Base-by-base conservation (phyloP, 2,888 invertebrate genomes). In the Cheilosia pagana region DNA sequence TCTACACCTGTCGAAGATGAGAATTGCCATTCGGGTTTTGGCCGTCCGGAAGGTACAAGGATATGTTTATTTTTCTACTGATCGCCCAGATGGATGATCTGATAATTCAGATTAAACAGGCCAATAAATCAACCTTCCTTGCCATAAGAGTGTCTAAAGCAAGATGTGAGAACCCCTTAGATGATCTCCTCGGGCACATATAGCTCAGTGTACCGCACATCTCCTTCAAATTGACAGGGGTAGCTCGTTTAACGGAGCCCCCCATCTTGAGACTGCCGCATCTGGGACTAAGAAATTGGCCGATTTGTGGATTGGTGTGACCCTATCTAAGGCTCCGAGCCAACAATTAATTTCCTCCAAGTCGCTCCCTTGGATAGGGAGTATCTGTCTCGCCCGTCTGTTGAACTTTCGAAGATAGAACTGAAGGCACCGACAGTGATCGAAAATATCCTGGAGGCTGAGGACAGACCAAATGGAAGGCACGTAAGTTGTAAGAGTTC, bases 391-490 rank as follows among this genome's bases (percentile, higher is more conserved):
- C 12, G 28, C 16, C 0, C 50, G 48, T n/a, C 14, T 12, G 19
- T n/a, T 48, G 63, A 19, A 63, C 14, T 28, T 19, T 35, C 63
- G 28, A 7, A 31, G 8, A 21, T 65, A 75, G 7, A 75, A 59
- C 14, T 65, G 39, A 53, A 65, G 65, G 5, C 16, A 50, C 1
- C 65, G 63, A 19, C 19, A 57, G 6, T n/a, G n/a, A n/a, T n/a
- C n/a, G 70, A 70, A 19, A 70, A 59, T n/a, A 70, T 0, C 28
- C 71, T 72, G 23, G 71, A 21, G 7, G 63, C 63, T 19, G 63
- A 75, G 1, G 74, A 23, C 1, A 65, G 57, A 12, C 74, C 65
- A 43, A 71, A 78, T 35, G 71, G 72, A 1, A 78, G 65, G 25
- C 50, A 78, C 39, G 71, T 72, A 2, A 72, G 63, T n/a, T 72